Conservation (phyloP, 2,797 vertebrate species). For the Bryconaethiops microstoma region DNA sequence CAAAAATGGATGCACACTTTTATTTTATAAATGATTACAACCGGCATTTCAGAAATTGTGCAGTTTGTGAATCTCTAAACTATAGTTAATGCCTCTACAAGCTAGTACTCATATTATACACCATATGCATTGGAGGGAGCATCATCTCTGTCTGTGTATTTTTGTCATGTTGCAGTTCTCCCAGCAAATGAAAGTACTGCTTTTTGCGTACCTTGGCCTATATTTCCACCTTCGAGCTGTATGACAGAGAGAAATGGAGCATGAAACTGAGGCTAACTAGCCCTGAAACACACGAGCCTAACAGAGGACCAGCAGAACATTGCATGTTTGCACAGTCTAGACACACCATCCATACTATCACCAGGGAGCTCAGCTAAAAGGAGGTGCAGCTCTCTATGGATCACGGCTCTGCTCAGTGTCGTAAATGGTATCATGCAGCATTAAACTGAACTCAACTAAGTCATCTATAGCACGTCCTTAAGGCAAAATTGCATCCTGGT, state of each 20-base stretch:
- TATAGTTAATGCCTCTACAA: too few relatives aligned
- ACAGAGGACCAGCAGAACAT: slow-evolving; percentile 22
- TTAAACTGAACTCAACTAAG: background rate
- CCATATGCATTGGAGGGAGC: background rate
- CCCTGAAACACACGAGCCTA: slow-evolving; percentile 45
- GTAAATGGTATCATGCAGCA: too few relatives aligned
- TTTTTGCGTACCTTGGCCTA: slow-evolving; percentile 16
- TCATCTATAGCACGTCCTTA: background rate
- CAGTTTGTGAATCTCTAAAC: background rate
- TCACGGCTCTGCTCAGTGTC: slow-evolving; percentile 6
- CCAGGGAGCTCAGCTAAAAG: slow-evolving; percentile 6
- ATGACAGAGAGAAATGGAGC: slow-evolving; percentile 45
- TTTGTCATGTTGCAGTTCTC: background rate
- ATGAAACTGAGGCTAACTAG: slow-evolving; percentile 45
- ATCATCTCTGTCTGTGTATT: background rate
- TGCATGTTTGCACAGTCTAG: background rate
- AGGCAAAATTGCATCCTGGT: background rate
- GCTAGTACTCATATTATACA: background rate
- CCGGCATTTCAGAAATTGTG: background rate
- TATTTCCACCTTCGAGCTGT: slow-evolving; percentile 10
- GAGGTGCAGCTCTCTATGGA: slow-evolving; percentile 12
- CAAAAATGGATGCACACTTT: too few relatives aligned
- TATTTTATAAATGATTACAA: too few relatives aligned
- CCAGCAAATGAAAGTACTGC: slow-evolving; percentile 1
- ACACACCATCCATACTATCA: slow-evolving; percentile 9